These are phyloP conservation scores for Sepioteuthis lessoniana DNA, from an alignment of 2,888 invertebrate species.

Conservation along the genomic window DNA sequence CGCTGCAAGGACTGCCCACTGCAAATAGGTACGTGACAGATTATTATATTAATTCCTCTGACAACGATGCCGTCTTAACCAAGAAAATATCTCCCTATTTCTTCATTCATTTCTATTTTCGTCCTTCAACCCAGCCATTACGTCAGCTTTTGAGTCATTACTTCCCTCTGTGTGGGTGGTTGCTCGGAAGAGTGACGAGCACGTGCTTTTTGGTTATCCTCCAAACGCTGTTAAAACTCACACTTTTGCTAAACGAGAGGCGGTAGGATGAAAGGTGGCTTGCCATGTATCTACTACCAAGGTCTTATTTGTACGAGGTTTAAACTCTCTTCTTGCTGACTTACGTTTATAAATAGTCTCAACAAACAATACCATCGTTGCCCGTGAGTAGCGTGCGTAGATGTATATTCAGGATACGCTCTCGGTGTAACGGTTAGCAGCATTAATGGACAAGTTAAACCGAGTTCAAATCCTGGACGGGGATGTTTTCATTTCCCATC, in stretches of 20 bases:
- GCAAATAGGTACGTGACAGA: too few species aligned
- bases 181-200: background rate
- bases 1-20: too few species aligned
- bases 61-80: too few species aligned
- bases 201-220: background rate
- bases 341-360: background rate
- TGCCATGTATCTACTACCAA: background rate
- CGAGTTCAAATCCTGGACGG: too few species aligned
- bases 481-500: too few species aligned
- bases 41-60: too few species aligned
- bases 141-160: background rate
- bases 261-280: background rate
- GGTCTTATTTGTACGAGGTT: background rate
- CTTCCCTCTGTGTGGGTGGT: background rate
- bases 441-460: too few species aligned
- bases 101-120: background rate
- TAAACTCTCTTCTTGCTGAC: background rate
- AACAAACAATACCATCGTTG: background rate
- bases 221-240: background rate
- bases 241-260: background rate
- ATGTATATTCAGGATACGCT: too few species aligned
- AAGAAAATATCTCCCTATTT: background rate
- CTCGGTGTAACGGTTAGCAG: too few species aligned
- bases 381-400: background rate
- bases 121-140: background rate